Conservation (phyloP, 1,140 invertebrate genomes). For the Zophobas morio region DNA sequence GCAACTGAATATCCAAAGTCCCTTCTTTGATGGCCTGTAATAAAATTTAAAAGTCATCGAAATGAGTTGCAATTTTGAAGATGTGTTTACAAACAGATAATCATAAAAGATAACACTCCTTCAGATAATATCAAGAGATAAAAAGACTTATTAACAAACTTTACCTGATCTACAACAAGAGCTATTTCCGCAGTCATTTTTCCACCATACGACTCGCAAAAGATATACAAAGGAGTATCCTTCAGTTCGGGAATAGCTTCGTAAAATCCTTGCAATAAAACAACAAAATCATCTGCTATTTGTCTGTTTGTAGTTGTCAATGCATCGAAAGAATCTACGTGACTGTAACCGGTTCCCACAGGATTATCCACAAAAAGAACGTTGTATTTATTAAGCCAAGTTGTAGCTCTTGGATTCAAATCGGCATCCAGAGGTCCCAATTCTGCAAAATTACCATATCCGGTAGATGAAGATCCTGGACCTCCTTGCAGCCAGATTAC, state of each 20-base stretch:
- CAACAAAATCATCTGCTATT: slow-evolving; percentile 83
- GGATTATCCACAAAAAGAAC: slow-evolving; percentile 87
- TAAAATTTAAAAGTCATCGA: background rate
- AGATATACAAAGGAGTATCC: slow-evolving; percentile 83
- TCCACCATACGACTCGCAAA: slow-evolving; percentile 88
- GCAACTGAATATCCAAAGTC: slow-evolving; percentile 79
- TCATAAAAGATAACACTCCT: background rate
- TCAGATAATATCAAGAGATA: background rate
- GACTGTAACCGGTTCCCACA: slow-evolving; percentile 73
- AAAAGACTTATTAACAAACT: background rate
- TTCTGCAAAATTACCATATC: slow-evolving; percentile 85
- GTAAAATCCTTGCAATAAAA: slow-evolving; percentile 77
- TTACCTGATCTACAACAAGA: too few species aligned
- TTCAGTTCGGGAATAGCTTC: slow-evolving; percentile 76
- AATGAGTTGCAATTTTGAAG: background rate
- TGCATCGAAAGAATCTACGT: slow-evolving; percentile 73
- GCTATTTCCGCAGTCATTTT: slow-evolving; percentile 88
- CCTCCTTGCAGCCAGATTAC: slow-evolving; percentile 79
- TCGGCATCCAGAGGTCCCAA: slow-evolving; percentile 80
- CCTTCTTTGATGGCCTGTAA: slow-evolving; percentile 76
- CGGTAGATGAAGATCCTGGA: slow-evolving; percentile 82
- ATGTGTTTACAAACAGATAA: background rate
- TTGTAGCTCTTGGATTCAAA: slow-evolving; percentile 76
- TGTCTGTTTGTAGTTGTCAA: slow-evolving; percentile 77
- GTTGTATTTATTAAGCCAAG: slow-evolving; percentile 84